Base-by-base conservation (phyloP, 2,888 invertebrate species). In the Lydus trimaculatus region DNA sequence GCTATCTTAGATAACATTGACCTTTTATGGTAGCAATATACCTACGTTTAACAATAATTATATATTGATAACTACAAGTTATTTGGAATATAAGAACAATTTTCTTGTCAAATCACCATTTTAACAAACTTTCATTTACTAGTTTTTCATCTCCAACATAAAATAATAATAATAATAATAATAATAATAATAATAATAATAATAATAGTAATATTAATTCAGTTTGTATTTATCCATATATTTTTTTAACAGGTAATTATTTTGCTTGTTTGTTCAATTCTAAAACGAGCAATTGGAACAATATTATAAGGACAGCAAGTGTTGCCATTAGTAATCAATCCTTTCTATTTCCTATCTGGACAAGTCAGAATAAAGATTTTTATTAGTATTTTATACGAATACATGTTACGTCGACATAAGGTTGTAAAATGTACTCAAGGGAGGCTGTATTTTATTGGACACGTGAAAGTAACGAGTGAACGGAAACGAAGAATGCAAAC, bases 391-490 rank as follows among this genome's bases (percentile, higher is more conserved):
- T 62, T 64, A 67, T 67, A 58, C 58, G 61, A 64, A 58, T 52
- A 58, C 20, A 58, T 52, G 28, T 31, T 62, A 62, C 56, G 59
- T 58, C 63, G 64, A 67, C 67, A 52, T 67, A 61, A 52, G 61
- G 67, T 61, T 67, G 66, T 67, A 61, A 67, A 67, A 67, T 67
- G 67, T 67, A 64, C 61, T 64, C 64, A 60, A 67, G 63, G 63
- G 69, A 63, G 69, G 69, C 63, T 69, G 69, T 69, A 69, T 65
- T 65, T 69, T 69, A 69, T 59, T 63, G 60, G 58, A 63, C 59
- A 66, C 69, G 69, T 69, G 65, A 69, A 69, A 69, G 69, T 69
- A 69, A 69, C 69, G 65, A 63, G 65, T 69, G 69, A 65, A 65
- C 65, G 69, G 65, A 68, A 68, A 62, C 31, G 43, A 28, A 61